Conservation (phyloP, 2,113 vertebrate species). For the Heteronetta atricapilla region DNA sequence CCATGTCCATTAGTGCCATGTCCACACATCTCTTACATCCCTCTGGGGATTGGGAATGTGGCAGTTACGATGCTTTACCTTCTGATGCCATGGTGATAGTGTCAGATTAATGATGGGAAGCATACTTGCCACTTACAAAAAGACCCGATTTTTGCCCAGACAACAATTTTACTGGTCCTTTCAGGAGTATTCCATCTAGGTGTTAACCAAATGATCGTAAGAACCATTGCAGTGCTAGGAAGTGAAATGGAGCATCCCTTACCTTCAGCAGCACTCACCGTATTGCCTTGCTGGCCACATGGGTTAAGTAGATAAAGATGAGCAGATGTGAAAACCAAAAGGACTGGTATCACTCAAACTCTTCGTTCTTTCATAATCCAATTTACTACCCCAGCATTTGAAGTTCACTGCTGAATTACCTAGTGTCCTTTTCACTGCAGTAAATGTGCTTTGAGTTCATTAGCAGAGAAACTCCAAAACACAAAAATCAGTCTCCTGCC, state of each 20-base stretch:
- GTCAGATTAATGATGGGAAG: rapidly evolving
- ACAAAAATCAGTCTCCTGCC: not conserved
- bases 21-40: not conserved
- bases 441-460: not conserved
- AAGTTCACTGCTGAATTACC: not conserved
- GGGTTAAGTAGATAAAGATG: not conserved
- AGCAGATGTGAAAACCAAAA: not conserved
- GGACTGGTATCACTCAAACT: not conserved
- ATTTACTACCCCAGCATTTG: not conserved
- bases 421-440: not conserved
- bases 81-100: not conserved
- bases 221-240: rapidly evolving
- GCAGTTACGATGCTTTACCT: not conserved
- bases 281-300: rapidly evolving
- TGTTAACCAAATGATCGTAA: rapidly evolving
- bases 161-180: rapidly evolving
- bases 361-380: not conserved
- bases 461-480: not conserved
- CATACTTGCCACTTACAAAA: not conserved
- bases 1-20: not conserved
- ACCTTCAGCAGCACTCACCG: not conserved
- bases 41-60: not conserved
- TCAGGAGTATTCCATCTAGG: not conserved
- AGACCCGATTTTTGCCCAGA: not conserved
- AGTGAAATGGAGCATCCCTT: rapidly evolving